Evolutionary conservation across 1,140 invertebrate genomes (phyloP).

Genomic region (Lepidurus apus): DNA sequence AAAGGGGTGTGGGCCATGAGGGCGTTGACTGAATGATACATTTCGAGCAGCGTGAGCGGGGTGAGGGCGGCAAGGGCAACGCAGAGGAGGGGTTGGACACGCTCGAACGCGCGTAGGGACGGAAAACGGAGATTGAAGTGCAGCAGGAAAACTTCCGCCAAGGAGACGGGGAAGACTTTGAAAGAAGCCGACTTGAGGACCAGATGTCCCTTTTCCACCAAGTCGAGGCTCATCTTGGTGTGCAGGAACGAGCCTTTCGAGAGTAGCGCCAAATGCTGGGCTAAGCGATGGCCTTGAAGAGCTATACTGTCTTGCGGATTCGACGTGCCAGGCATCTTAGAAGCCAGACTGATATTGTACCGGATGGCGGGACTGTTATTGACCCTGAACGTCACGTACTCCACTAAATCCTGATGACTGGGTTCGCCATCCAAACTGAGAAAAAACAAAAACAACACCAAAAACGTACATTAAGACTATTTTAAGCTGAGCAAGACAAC

Average conservation of each 20-base stretch:
- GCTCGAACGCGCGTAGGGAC: conserved; percentile 81
- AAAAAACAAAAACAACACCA: conserved; percentile 42
- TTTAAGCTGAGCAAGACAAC: neutral
- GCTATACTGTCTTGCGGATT: conserved; percentile 48
- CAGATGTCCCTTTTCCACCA: conserved; percentile 85
- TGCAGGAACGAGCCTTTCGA: conserved; percentile 87
- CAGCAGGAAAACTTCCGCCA: conserved; percentile 86
- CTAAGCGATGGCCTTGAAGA: conserved; percentile 57
- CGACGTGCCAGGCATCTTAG: conserved; percentile 54
- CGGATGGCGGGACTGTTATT: conserved; percentile 71
- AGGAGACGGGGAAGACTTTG: conserved; percentile 83
- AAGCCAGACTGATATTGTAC: conserved; percentile 70
- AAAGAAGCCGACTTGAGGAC: conserved; percentile 89
- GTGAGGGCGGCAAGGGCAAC: conserved; percentile 84
- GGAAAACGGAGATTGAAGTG: conserved; percentile 91
- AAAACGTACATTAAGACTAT: conserved; percentile 28
- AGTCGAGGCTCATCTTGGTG: conserved; percentile 84
- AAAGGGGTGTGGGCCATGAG: conserved; percentile 62
- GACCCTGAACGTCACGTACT: conserved; percentile 78
- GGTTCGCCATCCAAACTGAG: conserved; percentile 58
- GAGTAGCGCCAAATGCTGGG: conserved; percentile 72
- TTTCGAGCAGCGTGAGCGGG: conserved; percentile 81
- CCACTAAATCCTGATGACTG: conserved; percentile 68
- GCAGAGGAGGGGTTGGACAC: conserved; percentile 71
- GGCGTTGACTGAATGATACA: conserved; percentile 89